A percentile compares a stretch with the other conserved stretches of the same genome.
Conservation (phyloP, 2,797 vertebrate genomes). For the Betta splendens region DNA sequence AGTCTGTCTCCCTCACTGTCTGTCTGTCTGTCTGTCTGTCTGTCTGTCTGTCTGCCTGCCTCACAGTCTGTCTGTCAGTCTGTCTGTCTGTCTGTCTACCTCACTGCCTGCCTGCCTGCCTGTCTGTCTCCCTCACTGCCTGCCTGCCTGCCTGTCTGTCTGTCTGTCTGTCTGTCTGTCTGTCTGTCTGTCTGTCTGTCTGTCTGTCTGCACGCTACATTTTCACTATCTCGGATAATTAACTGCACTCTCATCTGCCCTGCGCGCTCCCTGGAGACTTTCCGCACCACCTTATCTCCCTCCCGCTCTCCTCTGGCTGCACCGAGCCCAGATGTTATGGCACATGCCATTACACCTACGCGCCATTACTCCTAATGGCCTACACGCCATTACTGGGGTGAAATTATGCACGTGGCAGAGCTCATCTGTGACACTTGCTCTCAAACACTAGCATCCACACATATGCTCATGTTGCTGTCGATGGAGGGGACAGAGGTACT, state of each 20-base stretch:
- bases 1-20: constrained; percentile 36
- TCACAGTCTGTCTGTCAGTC: too few relatives aligned
- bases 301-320: not conserved
- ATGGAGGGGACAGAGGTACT: not conserved
- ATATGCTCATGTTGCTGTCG: not conserved
- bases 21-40: constrained; percentile 37
- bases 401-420: constrained; percentile 27
- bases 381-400: constrained; percentile 40
- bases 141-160: too few relatives aligned
- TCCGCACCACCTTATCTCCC: constrained; percentile 18
- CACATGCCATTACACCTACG: constrained; percentile 68
- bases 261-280: constrained; percentile 28
- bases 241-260: constrained; percentile 17
- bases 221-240: constrained; percentile 9
- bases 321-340: constrained; percentile 58
- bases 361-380: constrained; percentile 64
- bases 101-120: not conserved
- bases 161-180: too few relatives aligned
- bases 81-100: constrained; percentile 45
- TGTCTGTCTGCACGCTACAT: constrained; percentile 30
- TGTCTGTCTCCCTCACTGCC: too few relatives aligned
- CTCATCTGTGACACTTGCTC: constrained; percentile 46
- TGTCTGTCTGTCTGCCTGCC: not conserved
- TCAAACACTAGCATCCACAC: constrained; percentile 1
- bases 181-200: constrained; percentile 18